Evolutionary conservation across 2,113 vertebrate genomes (phyloP).

Genomic region (pig (Sus scrofa)): T2T-Sscrofa CM000823.6:35554501-35555000

Average conservation of each 20-base stretch:
- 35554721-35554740: no score
- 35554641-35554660: no score
- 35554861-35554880: not conserved
- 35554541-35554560: no score
- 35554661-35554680: no score
- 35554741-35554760: no score
- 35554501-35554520: no score
- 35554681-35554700: no score
- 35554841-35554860: not conserved
- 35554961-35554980: conserved; percentile 21
- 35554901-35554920: not conserved
- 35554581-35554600: not conserved
- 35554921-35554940: conserved; percentile 1
- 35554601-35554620: not conserved
- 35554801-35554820: not conserved
- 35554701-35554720: no score
- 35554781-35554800: no score
- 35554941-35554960: not conserved
- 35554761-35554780: no score
- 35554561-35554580: no score
- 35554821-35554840: not conserved
- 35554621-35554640: not conserved
- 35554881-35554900: conserved; percentile 41
- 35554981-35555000: not conserved
- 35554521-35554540: no score